Percentiles rank a stretch among this genome's conserved stretches.
Conservation (phyloP, 2,113 vertebrate species). For the Bombycilla garrulus region DNA sequence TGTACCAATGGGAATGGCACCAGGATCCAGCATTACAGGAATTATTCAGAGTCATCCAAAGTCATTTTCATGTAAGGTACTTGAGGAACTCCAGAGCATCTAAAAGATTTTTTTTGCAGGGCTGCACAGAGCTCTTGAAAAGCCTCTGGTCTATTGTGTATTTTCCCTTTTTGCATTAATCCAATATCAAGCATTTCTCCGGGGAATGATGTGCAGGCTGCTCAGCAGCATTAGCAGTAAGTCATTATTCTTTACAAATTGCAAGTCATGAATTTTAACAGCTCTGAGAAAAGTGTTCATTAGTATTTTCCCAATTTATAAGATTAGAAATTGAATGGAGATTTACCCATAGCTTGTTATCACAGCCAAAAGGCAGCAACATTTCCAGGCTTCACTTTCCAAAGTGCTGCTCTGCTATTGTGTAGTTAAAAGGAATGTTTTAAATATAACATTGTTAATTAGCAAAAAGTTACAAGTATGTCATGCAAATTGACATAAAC, state of each 20-base stretch:
- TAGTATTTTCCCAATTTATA: neutral
- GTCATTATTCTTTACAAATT: neutral
- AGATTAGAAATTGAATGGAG: neutral
- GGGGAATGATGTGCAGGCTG: neutral
- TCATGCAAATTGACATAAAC: neutral
- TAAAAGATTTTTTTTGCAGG: neutral
- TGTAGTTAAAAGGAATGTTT: neutral
- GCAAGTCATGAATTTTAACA: constrained; percentile 33
- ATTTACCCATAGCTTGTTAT: neutral
- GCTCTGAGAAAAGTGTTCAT: neutral
- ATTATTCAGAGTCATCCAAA: neutral
- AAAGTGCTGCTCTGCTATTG: neutral
- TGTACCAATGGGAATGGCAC: accelerated
- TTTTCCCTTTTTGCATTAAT: neutral
- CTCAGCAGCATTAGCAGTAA: neutral
- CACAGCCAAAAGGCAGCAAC: neutral
- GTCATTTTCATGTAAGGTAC: neutral
- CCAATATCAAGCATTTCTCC: neutral
- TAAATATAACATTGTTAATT: neutral
- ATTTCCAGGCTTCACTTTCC: neutral
- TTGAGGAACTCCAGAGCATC: neutral
- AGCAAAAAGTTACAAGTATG: neutral
- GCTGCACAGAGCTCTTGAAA: neutral
- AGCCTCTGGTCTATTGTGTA: neutral
- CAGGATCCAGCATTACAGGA: neutral